Percentiles rank a stretch among this genome's conserved stretches.
Conservation (phyloP, 2,113 vertebrate genomes). For the Anoura caudifer region DNA sequence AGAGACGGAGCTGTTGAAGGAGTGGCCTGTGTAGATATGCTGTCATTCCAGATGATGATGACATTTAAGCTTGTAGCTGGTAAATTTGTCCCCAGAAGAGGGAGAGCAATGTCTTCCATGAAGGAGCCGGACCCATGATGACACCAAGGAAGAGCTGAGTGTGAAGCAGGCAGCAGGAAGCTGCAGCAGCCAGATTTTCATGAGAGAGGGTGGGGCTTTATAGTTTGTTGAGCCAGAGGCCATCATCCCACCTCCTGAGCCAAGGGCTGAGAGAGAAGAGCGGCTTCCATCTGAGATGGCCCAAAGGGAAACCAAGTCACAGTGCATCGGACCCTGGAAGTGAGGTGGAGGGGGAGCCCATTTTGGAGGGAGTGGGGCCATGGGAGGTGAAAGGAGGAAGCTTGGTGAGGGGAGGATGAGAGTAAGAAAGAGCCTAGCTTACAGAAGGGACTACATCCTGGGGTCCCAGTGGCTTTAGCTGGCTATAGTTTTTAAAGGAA, state of each 20-base stretch:
- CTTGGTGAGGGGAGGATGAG: not conserved
- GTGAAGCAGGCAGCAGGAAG: not conserved
- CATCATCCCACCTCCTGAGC: not conserved
- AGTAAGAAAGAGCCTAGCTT: not conserved
- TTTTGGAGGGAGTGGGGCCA: too few relatives aligned
- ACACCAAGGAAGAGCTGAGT: not conserved
- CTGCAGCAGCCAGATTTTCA: not conserved
- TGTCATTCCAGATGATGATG: not conserved
- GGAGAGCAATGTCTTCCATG: not conserved
- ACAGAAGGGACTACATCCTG: not conserved
- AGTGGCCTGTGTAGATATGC: not conserved
- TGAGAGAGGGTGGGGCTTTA: rapidly evolving
- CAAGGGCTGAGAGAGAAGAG: not conserved
- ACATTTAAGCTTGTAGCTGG: not conserved
- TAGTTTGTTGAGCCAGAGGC: not conserved
- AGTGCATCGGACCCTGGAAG: not conserved
- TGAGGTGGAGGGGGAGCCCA: not conserved
- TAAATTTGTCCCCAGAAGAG: not conserved
- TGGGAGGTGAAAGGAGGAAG: not conserved
- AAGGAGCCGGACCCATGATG: not conserved
- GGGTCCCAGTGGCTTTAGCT: not conserved
- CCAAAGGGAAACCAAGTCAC: not conserved
- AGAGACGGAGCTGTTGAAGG: not conserved
- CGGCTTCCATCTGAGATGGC: not conserved
- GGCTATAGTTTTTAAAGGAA: not conserved